These are phyloP conservation scores for Limnothrissa miodon DNA, from an alignment of 2,113 vertebrate species.

Conservation along the genomic window DNA sequence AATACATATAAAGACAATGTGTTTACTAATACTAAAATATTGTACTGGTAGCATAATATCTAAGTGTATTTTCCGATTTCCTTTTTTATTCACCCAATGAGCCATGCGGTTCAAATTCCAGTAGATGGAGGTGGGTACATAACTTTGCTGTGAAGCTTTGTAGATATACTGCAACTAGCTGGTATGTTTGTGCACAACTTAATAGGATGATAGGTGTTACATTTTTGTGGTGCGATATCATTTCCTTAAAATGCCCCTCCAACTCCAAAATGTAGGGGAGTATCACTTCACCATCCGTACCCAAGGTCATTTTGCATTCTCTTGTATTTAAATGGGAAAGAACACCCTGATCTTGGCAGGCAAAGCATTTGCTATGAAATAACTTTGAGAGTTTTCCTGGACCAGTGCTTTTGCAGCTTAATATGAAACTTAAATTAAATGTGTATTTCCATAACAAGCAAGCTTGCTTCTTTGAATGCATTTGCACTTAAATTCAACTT, in stretches of 20 bases:
- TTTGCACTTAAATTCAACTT: neutral
- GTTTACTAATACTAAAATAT: slow-evolving; percentile 1
- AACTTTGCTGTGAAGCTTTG: neutral
- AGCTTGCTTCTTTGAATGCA: neutral
- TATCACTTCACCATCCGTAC: slow-evolving; percentile 57
- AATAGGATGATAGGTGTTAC: slow-evolving; percentile 41
- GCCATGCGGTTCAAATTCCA: neutral
- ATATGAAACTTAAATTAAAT: neutral
- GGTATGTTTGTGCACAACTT: neutral
- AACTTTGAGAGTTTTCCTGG: slow-evolving; percentile 29
- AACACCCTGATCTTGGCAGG: slow-evolving; percentile 79
- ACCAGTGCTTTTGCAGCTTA: neutral
- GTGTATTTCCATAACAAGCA: neutral
- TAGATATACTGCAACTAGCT: slow-evolving; percentile 34
- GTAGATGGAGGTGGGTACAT: neutral
- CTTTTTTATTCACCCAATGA: neutral
- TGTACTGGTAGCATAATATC: neutral
- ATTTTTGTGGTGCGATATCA: slow-evolving; percentile 45
- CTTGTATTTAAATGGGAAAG: slow-evolving; percentile 76
- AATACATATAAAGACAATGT: too few species aligned
- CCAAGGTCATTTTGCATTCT: slow-evolving; percentile 76
- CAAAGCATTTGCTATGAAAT: slow-evolving; percentile 50
- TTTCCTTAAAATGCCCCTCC: slow-evolving; percentile 45
- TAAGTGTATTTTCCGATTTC: neutral
- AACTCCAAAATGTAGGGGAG: slow-evolving; percentile 55